Evolutionary conservation across 2,797 vertebrate genomes (phyloP).

Genomic region (Antennarius maculatus): DNA sequence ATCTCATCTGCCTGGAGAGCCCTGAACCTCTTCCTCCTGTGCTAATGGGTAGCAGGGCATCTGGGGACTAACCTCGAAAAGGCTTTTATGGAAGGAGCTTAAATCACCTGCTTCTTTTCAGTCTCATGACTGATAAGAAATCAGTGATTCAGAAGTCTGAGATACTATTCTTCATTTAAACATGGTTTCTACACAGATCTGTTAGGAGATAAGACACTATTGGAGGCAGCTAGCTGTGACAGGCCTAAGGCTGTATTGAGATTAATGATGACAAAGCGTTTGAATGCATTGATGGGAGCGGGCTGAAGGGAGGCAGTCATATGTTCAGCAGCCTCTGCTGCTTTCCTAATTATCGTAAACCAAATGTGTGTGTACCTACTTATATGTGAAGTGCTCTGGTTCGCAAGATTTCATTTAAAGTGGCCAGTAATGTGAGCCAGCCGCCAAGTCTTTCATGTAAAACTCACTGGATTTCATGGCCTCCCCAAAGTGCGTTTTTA

Average conservation of each 20-base stretch:
- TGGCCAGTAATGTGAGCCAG: slow-evolving; percentile 5
- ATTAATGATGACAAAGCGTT: not conserved
- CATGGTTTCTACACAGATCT: not conserved
- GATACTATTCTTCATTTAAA: not conserved
- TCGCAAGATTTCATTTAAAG: slow-evolving; percentile 16
- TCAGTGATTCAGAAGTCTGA: slow-evolving; percentile 4
- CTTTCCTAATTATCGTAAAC: slow-evolving; percentile 10
- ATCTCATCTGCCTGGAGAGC: slow-evolving; percentile 27
- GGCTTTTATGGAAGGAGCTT: slow-evolving; percentile 41
- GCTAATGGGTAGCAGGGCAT: slow-evolving; percentile 53
- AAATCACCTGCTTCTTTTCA: slow-evolving; percentile 16
- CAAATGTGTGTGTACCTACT: slow-evolving; percentile 15
- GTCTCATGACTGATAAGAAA: slow-evolving; percentile 16
- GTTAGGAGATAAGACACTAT: too few species aligned
- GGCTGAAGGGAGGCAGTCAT: not conserved
- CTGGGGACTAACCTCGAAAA: slow-evolving; percentile 52
- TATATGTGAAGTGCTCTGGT: not conserved
- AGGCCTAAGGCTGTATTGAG: not conserved
- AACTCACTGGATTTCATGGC: slow-evolving; percentile 33
- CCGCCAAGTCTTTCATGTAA: not conserved
- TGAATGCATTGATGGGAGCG: not conserved
- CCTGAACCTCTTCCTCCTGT: slow-evolving; percentile 20
- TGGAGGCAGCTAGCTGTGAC: not conserved
- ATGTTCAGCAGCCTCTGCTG: not conserved
- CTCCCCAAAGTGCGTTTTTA: slow-evolving; percentile 18